Conservation (phyloP, 2,113 vertebrate genomes). For the Synchiropus splendidus region DNA sequence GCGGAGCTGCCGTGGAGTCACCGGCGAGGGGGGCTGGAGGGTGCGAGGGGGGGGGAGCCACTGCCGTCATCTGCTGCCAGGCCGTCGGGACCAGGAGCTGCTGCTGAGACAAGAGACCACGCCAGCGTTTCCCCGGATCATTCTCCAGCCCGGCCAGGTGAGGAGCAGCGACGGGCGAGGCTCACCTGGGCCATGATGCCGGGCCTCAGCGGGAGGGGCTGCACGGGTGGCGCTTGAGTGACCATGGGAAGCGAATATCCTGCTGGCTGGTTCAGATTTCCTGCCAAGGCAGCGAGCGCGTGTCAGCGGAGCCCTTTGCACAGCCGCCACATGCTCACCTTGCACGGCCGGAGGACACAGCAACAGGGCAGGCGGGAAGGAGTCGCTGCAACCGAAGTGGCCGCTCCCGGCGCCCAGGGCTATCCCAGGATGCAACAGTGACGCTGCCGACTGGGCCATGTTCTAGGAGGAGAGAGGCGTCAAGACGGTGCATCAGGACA, state of each 20-base stretch:
- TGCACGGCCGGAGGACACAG: constrained; percentile 89
- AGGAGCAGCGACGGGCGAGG: background rate
- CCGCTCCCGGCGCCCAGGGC: constrained; percentile 81
- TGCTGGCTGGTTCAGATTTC: constrained; percentile 79
- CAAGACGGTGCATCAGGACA: background rate
- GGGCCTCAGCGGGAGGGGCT: constrained; percentile 84
- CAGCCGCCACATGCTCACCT: constrained; percentile 72
- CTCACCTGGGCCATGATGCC: constrained; percentile 88
- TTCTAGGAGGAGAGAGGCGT: constrained; percentile 70
- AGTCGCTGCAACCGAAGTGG: constrained; percentile 88
- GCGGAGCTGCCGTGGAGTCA: constrained; percentile 76
- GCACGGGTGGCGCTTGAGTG: constrained; percentile 84
- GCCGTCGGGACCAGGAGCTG: constrained; percentile 85
- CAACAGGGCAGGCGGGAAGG: constrained; percentile 89
- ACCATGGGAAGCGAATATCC: constrained; percentile 86
- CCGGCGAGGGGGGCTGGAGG: constrained; percentile 71
- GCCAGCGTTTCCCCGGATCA: no score
- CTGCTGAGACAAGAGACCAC: constrained; percentile 49
- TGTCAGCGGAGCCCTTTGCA: no score
- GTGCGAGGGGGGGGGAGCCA: constrained; percentile 52
- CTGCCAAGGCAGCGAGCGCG: constrained; percentile 25
- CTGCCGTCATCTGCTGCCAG: constrained; percentile 82
- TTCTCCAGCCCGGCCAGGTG: no score
- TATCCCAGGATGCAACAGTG: constrained; percentile 87
- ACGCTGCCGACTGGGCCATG: constrained; percentile 76